Evolutionary conservation across 2,888 invertebrate species (phyloP), one percentile per base, ranked within the genome.

Genomic region (Noctuana brunneofusca): DNA sequence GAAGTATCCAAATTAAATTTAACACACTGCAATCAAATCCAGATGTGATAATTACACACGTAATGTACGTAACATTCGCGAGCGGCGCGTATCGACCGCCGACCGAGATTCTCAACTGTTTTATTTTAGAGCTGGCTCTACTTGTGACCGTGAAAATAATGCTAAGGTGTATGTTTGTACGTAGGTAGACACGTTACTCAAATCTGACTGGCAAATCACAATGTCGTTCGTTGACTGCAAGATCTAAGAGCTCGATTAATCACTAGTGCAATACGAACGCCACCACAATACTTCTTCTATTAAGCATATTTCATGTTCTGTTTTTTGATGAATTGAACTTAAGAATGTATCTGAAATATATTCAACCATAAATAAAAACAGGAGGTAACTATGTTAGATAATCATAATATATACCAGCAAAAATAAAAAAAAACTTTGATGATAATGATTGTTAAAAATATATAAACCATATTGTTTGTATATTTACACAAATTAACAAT

Each of bases 51-150:
- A 81, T 78, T 76, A 73, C 75, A 72, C 76, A 75, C 78, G 79
- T 77, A 81, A 83, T 73, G 53, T 35, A 73, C 74, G 75, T 75
- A 74, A 79, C 71, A 74, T 69, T 70, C 68, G 65, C 71, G 69
- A 71, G 69, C 68, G 73, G 78, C 84, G 83, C 84, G 85, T 80
- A 75, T 74, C 76, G 77, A 74, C 78, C 79, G 74, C 81, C 81
- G 80, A 79, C 79, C 85, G 78, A 84, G 80, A 85, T 79, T 79
- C 80, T 79, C 80, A 78, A 90, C 89, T 89, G 89, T 87, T 87
- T 89, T 89, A 89, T 89, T 89, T 90, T 88, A 80, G 87, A 79
- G 74, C 80, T 84, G 83, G 82, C 85, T 80, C 75, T 71, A 75
- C 72, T 79, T 76, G 71, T 83, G 89, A 75, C 89, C 88, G 75